Evolutionary conservation across 2,113 vertebrate genomes (phyloP).

Genomic region (Anarrhichthys ocellatus): DNA sequence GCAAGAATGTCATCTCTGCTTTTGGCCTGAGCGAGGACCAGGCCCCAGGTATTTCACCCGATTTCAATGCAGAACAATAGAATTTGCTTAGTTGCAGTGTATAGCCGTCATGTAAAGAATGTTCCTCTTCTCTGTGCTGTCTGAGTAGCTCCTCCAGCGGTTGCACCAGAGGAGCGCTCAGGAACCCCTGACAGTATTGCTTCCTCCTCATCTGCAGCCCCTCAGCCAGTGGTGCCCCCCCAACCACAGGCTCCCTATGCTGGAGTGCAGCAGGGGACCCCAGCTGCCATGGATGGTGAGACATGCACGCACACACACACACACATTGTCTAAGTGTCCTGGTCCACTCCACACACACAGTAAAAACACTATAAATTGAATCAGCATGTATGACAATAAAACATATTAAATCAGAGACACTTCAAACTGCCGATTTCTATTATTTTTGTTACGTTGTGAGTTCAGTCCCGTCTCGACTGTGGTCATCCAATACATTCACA

Average conservation of each 20-base stretch:
- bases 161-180: slow-evolving; percentile 91
- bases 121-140: neutral
- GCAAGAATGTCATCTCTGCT: slow-evolving; percentile 97
- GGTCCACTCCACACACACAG: neutral
- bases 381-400: neutral
- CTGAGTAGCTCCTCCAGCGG: slow-evolving; percentile 80
- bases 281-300: slow-evolving; percentile 94
- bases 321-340: neutral
- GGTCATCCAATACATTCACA: neutral
- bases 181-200: slow-evolving; percentile 96
- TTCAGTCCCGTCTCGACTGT: neutral
- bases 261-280: slow-evolving; percentile 88
- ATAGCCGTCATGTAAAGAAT: neutral
- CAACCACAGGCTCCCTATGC: slow-evolving; percentile 89
- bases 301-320: neutral
- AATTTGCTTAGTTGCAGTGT: neutral
- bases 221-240: slow-evolving; percentile 88
- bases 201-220: slow-evolving; percentile 93
- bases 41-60: slow-evolving; percentile 85
- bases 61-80: neutral
- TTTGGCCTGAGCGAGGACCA: slow-evolving; percentile 96
- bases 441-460: neutral
- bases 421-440: neutral
- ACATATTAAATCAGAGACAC: neutral
- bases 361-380: neutral